phyloP scores from a whole-genome alignment of 2,797 vertebrate genomes.

The Anguilla marmorata region DNA sequence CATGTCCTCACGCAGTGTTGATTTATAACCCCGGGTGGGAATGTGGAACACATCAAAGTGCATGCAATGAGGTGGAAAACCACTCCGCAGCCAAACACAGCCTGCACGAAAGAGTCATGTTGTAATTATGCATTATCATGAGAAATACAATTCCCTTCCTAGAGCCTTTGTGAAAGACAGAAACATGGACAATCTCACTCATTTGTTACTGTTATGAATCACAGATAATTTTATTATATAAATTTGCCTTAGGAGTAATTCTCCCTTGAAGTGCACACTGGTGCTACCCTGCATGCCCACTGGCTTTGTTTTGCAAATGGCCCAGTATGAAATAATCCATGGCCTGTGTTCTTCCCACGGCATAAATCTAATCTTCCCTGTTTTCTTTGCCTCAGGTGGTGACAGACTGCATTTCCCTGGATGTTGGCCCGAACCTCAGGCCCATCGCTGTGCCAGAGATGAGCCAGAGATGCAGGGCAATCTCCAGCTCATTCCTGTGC shows the following conservation, averaged over 20 bases:
- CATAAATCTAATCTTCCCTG: slow-evolving; percentile 3
- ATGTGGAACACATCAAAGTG: slow-evolving; percentile 35
- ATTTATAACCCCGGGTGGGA: slow-evolving; percentile 32
- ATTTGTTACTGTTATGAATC: neutral
- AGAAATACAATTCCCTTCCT: neutral
- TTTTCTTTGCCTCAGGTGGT: neutral
- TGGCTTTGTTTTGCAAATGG: neutral
- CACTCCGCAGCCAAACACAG: neutral
- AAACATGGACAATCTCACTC: neutral
- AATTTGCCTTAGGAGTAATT: neutral
- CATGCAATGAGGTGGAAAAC: slow-evolving; percentile 30
- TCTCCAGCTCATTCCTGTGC: neutral
- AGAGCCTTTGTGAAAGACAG: neutral
- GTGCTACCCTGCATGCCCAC: neutral
- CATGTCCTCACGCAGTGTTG: slow-evolving; percentile 14
- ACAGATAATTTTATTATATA: neutral
- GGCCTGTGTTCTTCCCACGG: neutral
- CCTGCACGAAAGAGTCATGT: neutral
- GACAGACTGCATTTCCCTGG: neutral
- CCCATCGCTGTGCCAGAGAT: neutral
- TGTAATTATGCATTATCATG: slow-evolving; percentile 23
- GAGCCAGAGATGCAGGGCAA: neutral
- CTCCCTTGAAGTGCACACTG: neutral
- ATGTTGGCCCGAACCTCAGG: neutral
- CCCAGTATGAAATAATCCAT: neutral